These are phyloP conservation scores for Cisticola juncidis DNA, from an alignment of 2,113 vertebrate species.

Conservation along the genomic window DNA sequence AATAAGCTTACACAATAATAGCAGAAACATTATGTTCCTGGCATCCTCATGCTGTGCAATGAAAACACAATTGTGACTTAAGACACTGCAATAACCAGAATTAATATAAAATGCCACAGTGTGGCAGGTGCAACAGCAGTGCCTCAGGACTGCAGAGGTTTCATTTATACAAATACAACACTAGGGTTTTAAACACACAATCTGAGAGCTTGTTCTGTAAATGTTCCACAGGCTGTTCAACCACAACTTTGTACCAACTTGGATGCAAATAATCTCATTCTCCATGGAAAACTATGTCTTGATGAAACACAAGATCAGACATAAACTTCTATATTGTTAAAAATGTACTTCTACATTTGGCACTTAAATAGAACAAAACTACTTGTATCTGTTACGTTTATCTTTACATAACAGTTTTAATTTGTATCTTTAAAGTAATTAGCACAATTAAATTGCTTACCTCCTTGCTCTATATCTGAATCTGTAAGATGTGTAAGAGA, in stretches of 20 bases:
- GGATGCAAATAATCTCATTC: neutral
- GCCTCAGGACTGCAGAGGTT: neutral
- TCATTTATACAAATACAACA: neutral
- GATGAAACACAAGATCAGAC: neutral
- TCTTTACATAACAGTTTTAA: neutral
- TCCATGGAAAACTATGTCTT: neutral
- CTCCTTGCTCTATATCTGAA: constrained; percentile 96
- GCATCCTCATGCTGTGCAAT: neutral
- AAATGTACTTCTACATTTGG: neutral
- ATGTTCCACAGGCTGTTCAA: neutral
- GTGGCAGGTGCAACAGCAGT: neutral
- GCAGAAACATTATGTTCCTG: neutral
- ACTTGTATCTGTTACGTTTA: neutral
- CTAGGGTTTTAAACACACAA: neutral
- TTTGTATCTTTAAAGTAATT: neutral
- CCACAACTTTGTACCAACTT: neutral
- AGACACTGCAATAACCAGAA: neutral
- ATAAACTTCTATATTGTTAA: neutral
- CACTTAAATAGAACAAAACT: neutral
- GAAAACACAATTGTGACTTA: neutral
- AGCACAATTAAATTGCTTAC: constrained; percentile 68
- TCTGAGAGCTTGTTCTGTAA: neutral
- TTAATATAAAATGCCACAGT: neutral
- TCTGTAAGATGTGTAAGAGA: constrained; percentile 96
- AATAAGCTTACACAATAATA: neutral